These are phyloP conservation scores for Lepidochrysops patricia DNA, from an alignment of 2,888 invertebrate species.

Conservation along the genomic window DNA sequence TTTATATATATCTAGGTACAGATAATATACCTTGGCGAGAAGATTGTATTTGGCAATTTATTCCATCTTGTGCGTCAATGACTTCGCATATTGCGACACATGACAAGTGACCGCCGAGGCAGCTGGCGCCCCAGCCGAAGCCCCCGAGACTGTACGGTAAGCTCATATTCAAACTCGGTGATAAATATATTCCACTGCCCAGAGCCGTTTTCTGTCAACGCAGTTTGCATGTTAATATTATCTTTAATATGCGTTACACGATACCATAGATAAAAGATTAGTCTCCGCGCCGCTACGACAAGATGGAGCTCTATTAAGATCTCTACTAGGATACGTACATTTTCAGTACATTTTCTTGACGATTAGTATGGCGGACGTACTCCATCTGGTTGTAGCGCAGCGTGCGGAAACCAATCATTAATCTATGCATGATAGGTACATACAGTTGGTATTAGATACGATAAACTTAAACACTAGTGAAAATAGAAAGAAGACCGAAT, in stretches of 20 bases:
- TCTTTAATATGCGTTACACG: no score
- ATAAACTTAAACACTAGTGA: not conserved
- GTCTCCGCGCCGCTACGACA: no score
- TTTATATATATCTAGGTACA: no score
- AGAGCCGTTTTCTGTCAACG: constrained; percentile 73
- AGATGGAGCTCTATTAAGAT: no score
- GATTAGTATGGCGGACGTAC: no score
- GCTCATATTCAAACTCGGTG: constrained; percentile 82
- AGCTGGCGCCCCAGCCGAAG: constrained; percentile 84
- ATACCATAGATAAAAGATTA: no score
- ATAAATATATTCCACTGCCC: constrained; percentile 84
- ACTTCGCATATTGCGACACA: constrained; percentile 88
- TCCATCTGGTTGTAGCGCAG: no score
- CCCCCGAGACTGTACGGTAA: constrained; percentile 82
- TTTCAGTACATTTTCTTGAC: no score
- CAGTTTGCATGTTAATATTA: not conserved
- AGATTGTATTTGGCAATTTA: constrained; percentile 67
- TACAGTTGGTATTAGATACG: no score
- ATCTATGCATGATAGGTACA: no score
- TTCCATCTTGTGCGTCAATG: constrained; percentile 79
- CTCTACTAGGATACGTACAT: no score
- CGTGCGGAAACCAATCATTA: no score
- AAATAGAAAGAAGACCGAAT: not conserved
- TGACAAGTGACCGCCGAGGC: constrained; percentile 82
- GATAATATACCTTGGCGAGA: constrained; percentile 56